A percentile compares a stretch with the other conserved stretches of the same genome.
These are phyloP conservation scores for Thunnus thynnus DNA, from an alignment of 2,113 vertebrate species.

Conservation along the genomic window DNA sequence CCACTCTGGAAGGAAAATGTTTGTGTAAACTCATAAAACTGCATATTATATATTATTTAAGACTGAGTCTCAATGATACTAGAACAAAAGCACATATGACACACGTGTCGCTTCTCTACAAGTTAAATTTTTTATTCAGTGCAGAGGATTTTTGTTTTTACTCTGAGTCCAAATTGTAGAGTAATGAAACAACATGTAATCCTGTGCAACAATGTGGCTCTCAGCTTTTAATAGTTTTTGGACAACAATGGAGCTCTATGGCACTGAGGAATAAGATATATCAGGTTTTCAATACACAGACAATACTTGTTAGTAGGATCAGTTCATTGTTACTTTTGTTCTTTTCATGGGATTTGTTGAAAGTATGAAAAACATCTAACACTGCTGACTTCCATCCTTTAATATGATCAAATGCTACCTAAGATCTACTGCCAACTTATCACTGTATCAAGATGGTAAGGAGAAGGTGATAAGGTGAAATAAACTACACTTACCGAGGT, in stretches of 20 bases:
- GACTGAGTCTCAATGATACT: background rate
- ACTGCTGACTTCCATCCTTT: background rate
- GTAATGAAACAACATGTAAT: no score
- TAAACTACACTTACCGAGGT: conserved; percentile 87
- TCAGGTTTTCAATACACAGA: no score
- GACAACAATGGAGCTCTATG: no score
- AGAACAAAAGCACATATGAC: background rate
- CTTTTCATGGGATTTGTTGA: no score
- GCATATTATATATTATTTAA: background rate
- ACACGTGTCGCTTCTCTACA: background rate
- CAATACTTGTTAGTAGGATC: no score
- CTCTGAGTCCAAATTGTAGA: no score
- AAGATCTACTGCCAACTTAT: background rate
- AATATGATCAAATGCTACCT: background rate
- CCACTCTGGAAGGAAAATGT: conserved; percentile 87
- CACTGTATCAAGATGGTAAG: background rate
- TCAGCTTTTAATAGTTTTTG: no score
- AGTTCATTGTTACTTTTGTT: no score
- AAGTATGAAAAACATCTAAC: no score
- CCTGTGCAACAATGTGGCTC: background rate
- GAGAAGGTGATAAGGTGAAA: background rate
- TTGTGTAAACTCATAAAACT: background rate
- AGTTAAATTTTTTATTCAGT: no score
- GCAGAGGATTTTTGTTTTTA: no score
- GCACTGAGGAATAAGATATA: no score